Conservation (phyloP, 2,797 vertebrate genomes). For the Coregonus ussuriensis region DNA sequence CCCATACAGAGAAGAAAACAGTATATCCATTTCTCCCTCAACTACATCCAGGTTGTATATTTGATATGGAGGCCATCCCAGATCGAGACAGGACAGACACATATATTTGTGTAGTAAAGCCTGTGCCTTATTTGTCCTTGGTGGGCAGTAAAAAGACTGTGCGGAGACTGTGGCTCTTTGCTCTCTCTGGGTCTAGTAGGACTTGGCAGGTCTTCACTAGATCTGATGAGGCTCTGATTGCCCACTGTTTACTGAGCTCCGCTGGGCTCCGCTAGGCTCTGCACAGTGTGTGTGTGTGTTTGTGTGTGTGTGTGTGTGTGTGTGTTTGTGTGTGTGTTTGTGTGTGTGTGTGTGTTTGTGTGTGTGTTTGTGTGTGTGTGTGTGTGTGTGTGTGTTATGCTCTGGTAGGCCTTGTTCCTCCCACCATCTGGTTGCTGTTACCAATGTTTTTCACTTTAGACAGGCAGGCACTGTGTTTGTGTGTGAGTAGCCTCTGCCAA, state of each 20-base stretch:
- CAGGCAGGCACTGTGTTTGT: slow-evolving; percentile 7
- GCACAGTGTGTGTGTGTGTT: background rate
- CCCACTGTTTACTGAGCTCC: slow-evolving; percentile 53
- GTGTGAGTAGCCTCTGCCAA: slow-evolving; percentile 13
- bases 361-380: too few relatives aligned
- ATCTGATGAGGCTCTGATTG: slow-evolving; percentile 60
- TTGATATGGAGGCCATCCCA: slow-evolving; percentile 13
- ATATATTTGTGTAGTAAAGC: slow-evolving; percentile 15
- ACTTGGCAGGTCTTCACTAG: slow-evolving; percentile 36
- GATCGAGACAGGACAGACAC: slow-evolving; percentile 9
- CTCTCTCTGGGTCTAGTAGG: slow-evolving; percentile 30
- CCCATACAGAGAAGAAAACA: background rate
- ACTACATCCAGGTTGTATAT: slow-evolving; percentile 2
- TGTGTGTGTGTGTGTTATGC: background rate
- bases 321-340: background rate
- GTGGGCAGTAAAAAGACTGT: slow-evolving; percentile 22
- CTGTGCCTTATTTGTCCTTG: slow-evolving; percentile 23
- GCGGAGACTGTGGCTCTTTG: slow-evolving; percentile 24
- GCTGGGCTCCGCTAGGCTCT: slow-evolving; percentile 8
- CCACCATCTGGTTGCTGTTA: slow-evolving; percentile 70
- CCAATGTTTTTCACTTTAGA: slow-evolving; percentile 53
- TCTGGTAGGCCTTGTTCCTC: slow-evolving; percentile 39
- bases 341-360: too few relatives aligned
- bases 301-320: too few relatives aligned
- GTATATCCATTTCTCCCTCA: background rate